These are phyloP conservation scores for Lordiphosa collinella DNA, from an alignment of 1,140 invertebrate genomes.

Conservation along the genomic window DNA sequence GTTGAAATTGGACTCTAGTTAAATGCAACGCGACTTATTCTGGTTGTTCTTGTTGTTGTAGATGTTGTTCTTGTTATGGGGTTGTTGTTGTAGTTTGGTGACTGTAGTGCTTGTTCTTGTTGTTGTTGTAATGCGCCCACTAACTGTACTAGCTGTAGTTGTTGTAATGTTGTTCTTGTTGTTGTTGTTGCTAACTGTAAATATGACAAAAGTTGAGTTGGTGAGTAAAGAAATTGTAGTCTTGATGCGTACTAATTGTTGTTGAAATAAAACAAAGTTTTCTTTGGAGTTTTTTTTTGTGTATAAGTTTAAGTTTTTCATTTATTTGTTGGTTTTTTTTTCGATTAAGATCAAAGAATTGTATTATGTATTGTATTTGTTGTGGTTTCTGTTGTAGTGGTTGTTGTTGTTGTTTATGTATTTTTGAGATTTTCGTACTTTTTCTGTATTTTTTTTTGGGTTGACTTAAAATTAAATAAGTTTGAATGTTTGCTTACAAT, in stretches of 20 bases:
- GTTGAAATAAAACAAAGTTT: constrained; percentile 74
- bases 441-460: constrained; percentile 26
- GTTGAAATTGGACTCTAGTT: constrained; percentile 11
- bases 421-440: constrained; percentile 32
- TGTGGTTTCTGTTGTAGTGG: constrained; percentile 39
- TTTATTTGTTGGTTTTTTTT: constrained; percentile 67
- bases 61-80: constrained; percentile 40
- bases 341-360: constrained; percentile 72
- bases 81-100: constrained; percentile 40
- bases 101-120: constrained; percentile 46
- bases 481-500: constrained; percentile 59
- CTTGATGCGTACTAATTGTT: constrained; percentile 34
- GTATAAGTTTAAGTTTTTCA: constrained; percentile 78
- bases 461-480: constrained; percentile 72
- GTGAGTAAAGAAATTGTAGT: constrained; percentile 41
- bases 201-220: constrained; percentile 67
- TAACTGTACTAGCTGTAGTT: constrained; percentile 31
- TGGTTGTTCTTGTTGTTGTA: constrained; percentile 40
- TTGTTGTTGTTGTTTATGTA: constrained; percentile 50
- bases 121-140: constrained; percentile 23
- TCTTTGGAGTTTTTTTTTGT: constrained; percentile 71
- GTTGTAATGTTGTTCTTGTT: constrained; percentile 26
- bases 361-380: constrained; percentile 60
- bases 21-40: constrained; percentile 16
- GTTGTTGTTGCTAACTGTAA: constrained; percentile 59